Evolutionary conservation across 2,113 vertebrate genomes (phyloP), one percentile per base, ranked within the genome.

Genomic region (Corynorhinus townsendii): DNA sequence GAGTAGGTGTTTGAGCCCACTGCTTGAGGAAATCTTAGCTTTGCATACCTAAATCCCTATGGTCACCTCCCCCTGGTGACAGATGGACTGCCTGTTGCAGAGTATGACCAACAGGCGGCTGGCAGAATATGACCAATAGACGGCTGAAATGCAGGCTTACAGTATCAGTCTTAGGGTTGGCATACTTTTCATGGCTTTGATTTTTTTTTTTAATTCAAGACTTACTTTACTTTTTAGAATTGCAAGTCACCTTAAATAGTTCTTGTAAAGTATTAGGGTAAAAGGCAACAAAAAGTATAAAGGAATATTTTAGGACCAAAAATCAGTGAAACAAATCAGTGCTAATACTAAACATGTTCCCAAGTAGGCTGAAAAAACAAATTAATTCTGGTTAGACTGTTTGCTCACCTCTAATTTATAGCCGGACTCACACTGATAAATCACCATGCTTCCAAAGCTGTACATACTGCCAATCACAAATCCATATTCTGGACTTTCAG

Each of bases 371-470:
- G 12, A n/a, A 90, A 90, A 56, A 85, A 43, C 17, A 66, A 73
- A 90, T 64, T 22, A 52, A 35, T 64, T 95, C 40, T 59, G 76
- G 47, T 24, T 96, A 11, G 43, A 77, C 4, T 81, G 43, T 38
- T 96, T 77, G 40, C 97, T 97, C 98, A 99, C 99, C 98, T 99
- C 98, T 97, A 99, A 96, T 90, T 99, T 97, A 97, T 99, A 99
- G 82, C 99, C 99, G 94, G 98, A 96, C 82, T 99, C 97, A 97
- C 99, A 99, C 19, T 98, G 99, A 97, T 99, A 99, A 88, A 97
- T 95, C 90, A 99, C 77, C 5, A 95, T 96, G 69, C 99, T 99
- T 93, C 98, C 98, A 71, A 99, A 99, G 96, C 72, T 99, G 96
- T 99, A 98, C 94, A 95, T 96, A 86, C 97, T 98, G 47, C 99